Evolutionary conservation across 2,797 vertebrate species (phyloP), one percentile per base, ranked within the genome.

Genomic region (Muraenolepis orangiensis): DNA sequence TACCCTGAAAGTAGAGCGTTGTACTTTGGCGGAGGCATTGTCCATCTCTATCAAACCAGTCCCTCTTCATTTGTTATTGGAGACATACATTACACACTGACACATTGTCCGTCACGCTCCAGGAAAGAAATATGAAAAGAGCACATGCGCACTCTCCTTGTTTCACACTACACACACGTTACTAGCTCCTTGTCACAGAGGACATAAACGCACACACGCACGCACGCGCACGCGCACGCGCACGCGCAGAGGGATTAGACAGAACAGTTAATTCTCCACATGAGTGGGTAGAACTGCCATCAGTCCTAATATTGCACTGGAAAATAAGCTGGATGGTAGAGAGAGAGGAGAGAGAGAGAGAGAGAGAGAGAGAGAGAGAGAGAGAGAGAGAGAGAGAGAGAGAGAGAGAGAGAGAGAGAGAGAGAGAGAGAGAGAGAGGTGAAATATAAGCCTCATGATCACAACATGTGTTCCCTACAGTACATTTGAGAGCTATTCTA

Each of bases 221-320:
- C 32, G 31, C 34, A 74, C 14, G 12, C 68, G 75, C 69, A 14
- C 32, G 38, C 71, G 3, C 32, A 51, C 0, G 1, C 11, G 40
- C n/a, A 26, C 29, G 8, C 67, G 16, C 38, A 30, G 32, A 12
- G 20, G 23, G 66, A 29, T 36, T 32, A 51, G 74, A 75, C 70
- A 74, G 57, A 72, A 51, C 46, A 82, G 75, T 82, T 84, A 78
- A 78, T 84, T 79, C 74, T 78, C 69, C 71, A 29, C 80, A 81
- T 75, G 78, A 87, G 88, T 81, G 81, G 32, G 69, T 80, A 81
- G 81, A 79, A 78, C 71, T 76, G 64, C 84, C 81, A 85, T 91
- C 84, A 84, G 68, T 88, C 80, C 82, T 80, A 74, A 86, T 89
- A 82, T 80, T 76, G 69, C 72, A 69, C 14, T 18, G 66, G 76